Evolutionary conservation across 2,888 invertebrate genomes (phyloP).

Genomic region (Eulithis testata): DNA sequence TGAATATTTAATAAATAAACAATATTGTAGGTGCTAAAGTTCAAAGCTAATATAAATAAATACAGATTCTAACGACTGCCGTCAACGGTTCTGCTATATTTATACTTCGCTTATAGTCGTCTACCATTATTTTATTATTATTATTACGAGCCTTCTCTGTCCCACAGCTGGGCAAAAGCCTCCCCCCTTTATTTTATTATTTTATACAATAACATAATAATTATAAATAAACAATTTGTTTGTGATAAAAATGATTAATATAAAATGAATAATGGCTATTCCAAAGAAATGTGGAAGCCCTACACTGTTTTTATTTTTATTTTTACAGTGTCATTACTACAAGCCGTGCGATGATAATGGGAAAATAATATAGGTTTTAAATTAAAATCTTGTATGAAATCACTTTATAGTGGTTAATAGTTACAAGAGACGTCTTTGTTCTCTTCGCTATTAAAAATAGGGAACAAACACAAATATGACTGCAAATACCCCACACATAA

Average conservation of each 20-base stretch:
- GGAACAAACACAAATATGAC: conserved; percentile 27
- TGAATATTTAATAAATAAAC: no score
- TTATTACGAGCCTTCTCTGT: no score
- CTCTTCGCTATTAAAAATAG: conserved; percentile 38
- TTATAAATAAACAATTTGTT: no score
- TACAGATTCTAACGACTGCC: neutral
- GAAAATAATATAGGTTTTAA: conserved; percentile 57
- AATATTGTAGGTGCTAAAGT: neutral
- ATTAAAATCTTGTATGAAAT: conserved; percentile 57
- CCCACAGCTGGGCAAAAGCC: no score
- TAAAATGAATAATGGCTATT: no score
- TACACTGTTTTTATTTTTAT: conserved; percentile 43
- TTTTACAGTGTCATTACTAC: conserved; percentile 45
- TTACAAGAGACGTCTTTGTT: conserved; percentile 45
- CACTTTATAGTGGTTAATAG: conserved; percentile 53
- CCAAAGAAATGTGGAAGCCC: no score
- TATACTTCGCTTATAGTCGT: neutral
- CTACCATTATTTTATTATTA: no score
- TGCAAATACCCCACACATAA: conserved; percentile 25
- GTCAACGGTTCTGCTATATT: neutral
- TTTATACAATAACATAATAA: neutral
- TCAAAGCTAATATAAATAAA: neutral
- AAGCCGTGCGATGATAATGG: conserved; percentile 49
- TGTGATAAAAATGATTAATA: no score
- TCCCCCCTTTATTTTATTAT: no score